Percentiles rank a stretch among this genome's conserved stretches.
Conservation (phyloP, 37 sponge, comb jelly and placozoan species). For the Hexactinellida sp. region DNA sequence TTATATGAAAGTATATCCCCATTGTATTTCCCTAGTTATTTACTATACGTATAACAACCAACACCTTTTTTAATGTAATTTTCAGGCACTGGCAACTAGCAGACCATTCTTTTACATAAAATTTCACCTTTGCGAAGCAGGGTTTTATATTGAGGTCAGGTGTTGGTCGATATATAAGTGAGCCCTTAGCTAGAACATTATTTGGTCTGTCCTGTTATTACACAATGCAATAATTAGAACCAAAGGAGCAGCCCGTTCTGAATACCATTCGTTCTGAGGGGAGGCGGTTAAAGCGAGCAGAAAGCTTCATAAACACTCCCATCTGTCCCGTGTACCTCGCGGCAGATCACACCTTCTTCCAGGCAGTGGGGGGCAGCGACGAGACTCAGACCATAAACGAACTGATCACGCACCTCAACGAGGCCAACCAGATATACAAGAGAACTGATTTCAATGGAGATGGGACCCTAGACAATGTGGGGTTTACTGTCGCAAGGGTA, state of each 20-base stretch:
- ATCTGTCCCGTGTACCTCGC: constrained; percentile 47
- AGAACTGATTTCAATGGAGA: constrained; percentile 30
- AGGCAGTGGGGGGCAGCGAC: constrained; percentile 20
- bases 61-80: too few relatives aligned
- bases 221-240: too few relatives aligned
- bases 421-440: constrained; percentile 18
- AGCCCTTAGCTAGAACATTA: too few relatives aligned
- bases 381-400: constrained; percentile 32
- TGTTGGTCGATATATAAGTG: too few relatives aligned
- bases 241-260: background rate
- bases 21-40: too few relatives aligned
- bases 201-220: too few relatives aligned
- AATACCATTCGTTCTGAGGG: background rate
- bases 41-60: too few relatives aligned
- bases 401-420: constrained; percentile 20
- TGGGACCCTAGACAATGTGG: constrained; percentile 16
- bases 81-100: too few relatives aligned
- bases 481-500: background rate
- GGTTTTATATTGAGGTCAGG: too few relatives aligned
- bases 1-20: background rate
- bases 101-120: too few relatives aligned
- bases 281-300: background rate
- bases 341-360: constrained; percentile 48
- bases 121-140: too few relatives aligned
- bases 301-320: background rate